These are phyloP conservation scores for Slavum lentiscoides DNA, from an alignment of 2,888 invertebrate genomes.

Conservation along the genomic window DNA sequence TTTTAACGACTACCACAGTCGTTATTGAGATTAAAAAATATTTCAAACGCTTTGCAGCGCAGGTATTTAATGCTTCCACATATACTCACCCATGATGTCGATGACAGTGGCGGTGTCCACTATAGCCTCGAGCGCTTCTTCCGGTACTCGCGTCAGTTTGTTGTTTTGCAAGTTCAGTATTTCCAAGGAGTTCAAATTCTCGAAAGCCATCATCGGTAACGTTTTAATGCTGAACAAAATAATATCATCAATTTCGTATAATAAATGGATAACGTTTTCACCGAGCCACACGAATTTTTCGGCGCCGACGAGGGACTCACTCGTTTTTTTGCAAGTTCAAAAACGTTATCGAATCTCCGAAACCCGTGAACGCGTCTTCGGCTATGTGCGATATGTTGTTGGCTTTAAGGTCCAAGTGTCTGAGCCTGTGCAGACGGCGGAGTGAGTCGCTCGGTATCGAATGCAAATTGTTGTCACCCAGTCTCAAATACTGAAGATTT, in stretches of 20 bases:
- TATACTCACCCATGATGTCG: slow-evolving; percentile 79
- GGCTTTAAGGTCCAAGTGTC: slow-evolving; percentile 82
- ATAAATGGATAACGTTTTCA: too few species aligned
- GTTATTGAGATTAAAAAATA: not conserved
- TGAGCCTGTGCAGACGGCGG: slow-evolving; percentile 79
- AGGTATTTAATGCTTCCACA: not conserved
- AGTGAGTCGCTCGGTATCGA: slow-evolving; percentile 83
- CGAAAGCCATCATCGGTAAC: slow-evolving; percentile 81
- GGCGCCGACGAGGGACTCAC: slow-evolving; percentile 64
- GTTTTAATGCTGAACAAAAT: slow-evolving; percentile 71
- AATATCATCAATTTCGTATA: too few species aligned
- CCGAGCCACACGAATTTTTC: too few species aligned
- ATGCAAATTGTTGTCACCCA: slow-evolving; percentile 86
- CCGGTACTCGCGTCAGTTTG: slow-evolving; percentile 78
- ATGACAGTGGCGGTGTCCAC: slow-evolving; percentile 83
- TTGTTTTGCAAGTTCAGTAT: slow-evolving; percentile 86
- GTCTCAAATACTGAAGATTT: slow-evolving; percentile 83
- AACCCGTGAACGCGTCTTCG: slow-evolving; percentile 86
- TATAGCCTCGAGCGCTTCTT: slow-evolving; percentile 86
- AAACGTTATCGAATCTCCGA: slow-evolving; percentile 90
- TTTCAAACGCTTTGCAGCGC: not conserved
- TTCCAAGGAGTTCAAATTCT: slow-evolving; percentile 86
- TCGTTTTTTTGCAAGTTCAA: slow-evolving; percentile 88
- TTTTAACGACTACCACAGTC: not conserved
- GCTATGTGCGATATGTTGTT: slow-evolving; percentile 83